These are phyloP conservation scores for Xenopus laevis DNA, from an alignment of 2,113 vertebrate species.

Conservation along the genomic window DNA sequence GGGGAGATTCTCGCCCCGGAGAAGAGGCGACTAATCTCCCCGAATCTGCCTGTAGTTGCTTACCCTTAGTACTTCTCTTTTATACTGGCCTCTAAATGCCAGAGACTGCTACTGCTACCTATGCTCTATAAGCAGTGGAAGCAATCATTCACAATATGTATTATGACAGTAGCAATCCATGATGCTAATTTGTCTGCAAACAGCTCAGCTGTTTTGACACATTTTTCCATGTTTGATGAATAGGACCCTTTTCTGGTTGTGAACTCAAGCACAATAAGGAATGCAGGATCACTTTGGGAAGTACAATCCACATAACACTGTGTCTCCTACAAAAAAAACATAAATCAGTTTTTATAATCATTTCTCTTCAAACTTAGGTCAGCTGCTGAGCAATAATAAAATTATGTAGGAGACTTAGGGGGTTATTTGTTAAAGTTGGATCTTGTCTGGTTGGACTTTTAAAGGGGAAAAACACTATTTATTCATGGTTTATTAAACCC, in stretches of 20 bases:
- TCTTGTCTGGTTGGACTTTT: too few relatives aligned
- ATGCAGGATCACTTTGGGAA: not conserved
- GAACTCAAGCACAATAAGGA: not conserved
- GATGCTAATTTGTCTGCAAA: not conserved
- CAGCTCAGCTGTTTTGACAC: not conserved
- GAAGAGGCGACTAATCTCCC: too few relatives aligned
- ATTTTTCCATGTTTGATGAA: not conserved
- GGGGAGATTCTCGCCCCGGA: too few relatives aligned
- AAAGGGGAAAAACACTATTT: too few relatives aligned
- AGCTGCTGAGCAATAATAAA: constrained; percentile 11
- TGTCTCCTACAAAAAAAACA: not conserved
- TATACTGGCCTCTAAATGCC: too few relatives aligned
- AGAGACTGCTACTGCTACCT: too few relatives aligned
- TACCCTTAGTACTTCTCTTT: too few relatives aligned
- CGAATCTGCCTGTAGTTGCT: too few relatives aligned
- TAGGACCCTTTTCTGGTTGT: not conserved
- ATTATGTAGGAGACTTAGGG: not conserved
- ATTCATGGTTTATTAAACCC: too few relatives aligned
- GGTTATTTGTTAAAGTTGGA: too few relatives aligned
- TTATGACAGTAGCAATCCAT: not conserved
- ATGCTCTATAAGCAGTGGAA: not conserved
- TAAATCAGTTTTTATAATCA: not conserved
- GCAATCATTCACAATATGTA: not conserved
- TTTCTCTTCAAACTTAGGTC: not conserved
- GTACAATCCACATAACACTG: not conserved